phyloP scores from a whole-genome alignment of 2,888 invertebrate species.

The Rhodophaea formosa region DNA sequence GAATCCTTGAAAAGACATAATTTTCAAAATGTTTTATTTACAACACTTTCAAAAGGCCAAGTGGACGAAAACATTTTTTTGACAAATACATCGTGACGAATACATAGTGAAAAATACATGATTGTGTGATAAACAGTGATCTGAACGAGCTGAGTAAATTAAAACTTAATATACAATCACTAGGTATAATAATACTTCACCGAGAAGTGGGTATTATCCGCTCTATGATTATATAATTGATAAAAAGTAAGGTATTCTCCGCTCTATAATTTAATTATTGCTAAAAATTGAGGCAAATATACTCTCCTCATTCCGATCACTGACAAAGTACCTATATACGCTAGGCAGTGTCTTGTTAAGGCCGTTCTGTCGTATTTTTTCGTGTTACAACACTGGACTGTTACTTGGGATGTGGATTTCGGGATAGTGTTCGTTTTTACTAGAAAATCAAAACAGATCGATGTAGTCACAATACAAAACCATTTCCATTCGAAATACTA shows the following conservation, averaged over 20 bases:
- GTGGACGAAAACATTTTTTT: conserved; percentile 34
- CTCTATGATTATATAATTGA: too few species aligned
- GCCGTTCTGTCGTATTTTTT: conserved; percentile 22
- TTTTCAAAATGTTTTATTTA: conserved; percentile 42
- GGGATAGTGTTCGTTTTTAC: conserved; percentile 10
- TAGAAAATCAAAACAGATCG: conserved; percentile 16
- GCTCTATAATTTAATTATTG: too few species aligned
- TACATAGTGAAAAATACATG: conserved; percentile 24
- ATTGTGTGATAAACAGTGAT: conserved; percentile 21
- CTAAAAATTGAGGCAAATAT: too few species aligned
- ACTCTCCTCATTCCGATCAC: too few species aligned
- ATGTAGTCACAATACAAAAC: conserved; percentile 1
- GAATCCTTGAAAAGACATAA: conserved; percentile 72
- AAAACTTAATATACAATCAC: too few species aligned
- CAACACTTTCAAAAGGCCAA: conserved; percentile 25
- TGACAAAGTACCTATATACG: conserved; percentile 15
- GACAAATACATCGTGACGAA: conserved; percentile 29
- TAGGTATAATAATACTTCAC: too few species aligned
- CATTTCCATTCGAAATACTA: background rate
- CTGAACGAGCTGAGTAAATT: too few species aligned
- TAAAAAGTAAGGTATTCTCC: too few species aligned
- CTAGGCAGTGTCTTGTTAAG: conserved; percentile 25
- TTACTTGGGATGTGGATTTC: conserved; percentile 17
- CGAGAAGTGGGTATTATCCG: too few species aligned
- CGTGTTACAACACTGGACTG: conserved; percentile 20